Evolutionary conservation across 2,888 invertebrate species (phyloP), one percentile per base, ranked within the genome.

Genomic region (Pyrrhosoma nymphula): DNA sequence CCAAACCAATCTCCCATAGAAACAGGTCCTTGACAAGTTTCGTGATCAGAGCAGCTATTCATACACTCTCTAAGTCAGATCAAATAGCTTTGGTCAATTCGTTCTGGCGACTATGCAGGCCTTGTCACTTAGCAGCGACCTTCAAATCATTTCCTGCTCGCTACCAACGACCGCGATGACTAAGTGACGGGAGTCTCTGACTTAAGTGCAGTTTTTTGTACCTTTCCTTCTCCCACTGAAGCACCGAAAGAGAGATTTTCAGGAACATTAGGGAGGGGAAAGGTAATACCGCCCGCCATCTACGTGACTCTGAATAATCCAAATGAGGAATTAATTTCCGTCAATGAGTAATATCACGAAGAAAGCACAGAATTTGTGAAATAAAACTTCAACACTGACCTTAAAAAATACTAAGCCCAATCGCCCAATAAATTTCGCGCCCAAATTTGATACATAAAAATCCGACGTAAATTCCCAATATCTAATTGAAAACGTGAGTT

Each of bases 71-170:
- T 3, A 82, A 35, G 35, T 14, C 30, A 16, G 35, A 35, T 82
- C 12, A 35, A 35, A 35, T 26, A 35, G 35, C 35, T 82, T 35
- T 4, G 1, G 30, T 82, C 82, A 18, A 82, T 82, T 82, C 82
- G 30, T 30, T 35, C 82, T 16, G 82, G 82, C 14, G 82, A 82
- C 82, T 35, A 35, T 82, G 14, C 82, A 35, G 35, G 30, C 82
- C 82, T 82, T 26, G 82, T 82, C 82, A 82, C 82, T 30, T 14
- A 35, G 35, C 14, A 82, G 82, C 82, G 82, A 82, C 82, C 82
- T 82, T 82, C 82, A 82, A 35, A 30, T 35, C 82, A 35, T 35
- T 82, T 82, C 82, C 82, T 82, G 82, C 82, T 82, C 35, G 82
- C 35, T 82, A 35, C 82, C 12, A 82, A 35, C 82, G 82, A 35